Conservation (phyloP, 1,140 invertebrate species). For the Eriocheir sinensis region DNA sequence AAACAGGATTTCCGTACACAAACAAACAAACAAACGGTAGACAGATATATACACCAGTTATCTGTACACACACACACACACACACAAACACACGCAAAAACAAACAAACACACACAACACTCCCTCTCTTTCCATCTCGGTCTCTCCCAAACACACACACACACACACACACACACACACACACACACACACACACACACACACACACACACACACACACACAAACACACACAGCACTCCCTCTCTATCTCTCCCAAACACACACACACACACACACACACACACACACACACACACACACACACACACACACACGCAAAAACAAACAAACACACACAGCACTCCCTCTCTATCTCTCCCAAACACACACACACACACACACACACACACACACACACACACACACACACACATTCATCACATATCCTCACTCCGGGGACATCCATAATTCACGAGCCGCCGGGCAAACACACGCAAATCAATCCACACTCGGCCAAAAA, state of each 20-base stretch:
- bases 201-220: conserved; percentile 37
- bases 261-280: background rate
- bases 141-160: background rate
- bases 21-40: too few relatives aligned
- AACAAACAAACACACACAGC: too few relatives aligned
- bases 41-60: too few relatives aligned
- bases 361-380: conserved; percentile 52
- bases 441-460: background rate
- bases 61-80: background rate
- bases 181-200: conserved; percentile 37
- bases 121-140: too few relatives aligned
- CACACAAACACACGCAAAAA: background rate
- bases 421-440: background rate
- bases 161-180: background rate
- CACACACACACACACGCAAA: conserved; percentile 2
- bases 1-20: too few relatives aligned
- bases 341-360: too few relatives aligned
- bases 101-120: conserved; percentile 30
- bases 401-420: conserved; percentile 27
- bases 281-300: background rate
- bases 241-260: background rate
- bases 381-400: conserved; percentile 55
- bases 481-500: conserved; percentile 20
- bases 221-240: background rate
- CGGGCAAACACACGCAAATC: conserved; percentile 39